Evolutionary conservation across 2,888 invertebrate genomes (phyloP), one percentile per base, ranked within the genome.

Genomic region (Acronicta leporina): DNA sequence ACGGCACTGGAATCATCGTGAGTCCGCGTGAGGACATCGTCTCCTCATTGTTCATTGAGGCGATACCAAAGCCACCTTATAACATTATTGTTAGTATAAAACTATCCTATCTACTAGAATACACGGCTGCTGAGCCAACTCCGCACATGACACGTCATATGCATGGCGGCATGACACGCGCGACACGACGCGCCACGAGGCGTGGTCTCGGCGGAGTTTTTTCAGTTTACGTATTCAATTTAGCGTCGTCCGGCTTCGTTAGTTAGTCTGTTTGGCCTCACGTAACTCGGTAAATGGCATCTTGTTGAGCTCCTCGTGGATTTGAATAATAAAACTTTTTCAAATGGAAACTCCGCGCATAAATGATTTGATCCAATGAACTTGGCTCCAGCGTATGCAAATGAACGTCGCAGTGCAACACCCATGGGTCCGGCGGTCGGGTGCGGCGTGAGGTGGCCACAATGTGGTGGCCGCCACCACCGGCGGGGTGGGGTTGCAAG

Each of bases 221-320:
- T 77, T 59, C 54, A 66, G 80, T 77, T 75, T 77, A 65, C 73
- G 62, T 72, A 76, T 79, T 75, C 69, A 80, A 80, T 80, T 80
- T 73, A 61, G 56, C 64, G 51, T 64, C 69, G 69, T 73, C 77
- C 73, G 43, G 67, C 72, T 79, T 79, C 80, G 75, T 79, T 79
- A 77, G 77, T 64, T 60, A 77, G 73, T 79, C 80, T 73, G 80
- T 77, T 77, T 70, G 65, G 65, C 45, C 25, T 58, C 67, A 46
- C 50, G 27, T 79, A 70, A 79, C 78, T 77, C 59, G 47, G 68
- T 77, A 74, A 77, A 70, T 65, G 68, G 49, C 77, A 54, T 72
- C 70, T 75, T 72, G 72, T 77, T 79, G 72, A 63, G 68, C 63
- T 65, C 67, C 56, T 68, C 27, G 61, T 52, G 67, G 64, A 74